Evolutionary conservation across 2,888 invertebrate genomes (phyloP).

Genomic region (Amiota communis): DNA sequence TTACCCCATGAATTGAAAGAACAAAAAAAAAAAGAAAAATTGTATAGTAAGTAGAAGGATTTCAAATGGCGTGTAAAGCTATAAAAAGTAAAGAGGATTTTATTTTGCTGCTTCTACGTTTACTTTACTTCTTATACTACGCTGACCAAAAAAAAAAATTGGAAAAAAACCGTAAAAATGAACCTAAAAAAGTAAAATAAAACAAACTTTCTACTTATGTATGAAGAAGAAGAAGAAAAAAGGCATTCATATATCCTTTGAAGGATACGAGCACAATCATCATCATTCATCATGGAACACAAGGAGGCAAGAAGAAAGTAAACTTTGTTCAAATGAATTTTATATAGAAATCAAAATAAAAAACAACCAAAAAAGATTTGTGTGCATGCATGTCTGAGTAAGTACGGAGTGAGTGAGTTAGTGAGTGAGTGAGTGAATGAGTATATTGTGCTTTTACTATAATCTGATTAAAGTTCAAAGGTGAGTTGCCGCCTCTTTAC

Average conservation of each 20-base stretch:
- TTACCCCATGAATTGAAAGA: not conserved
- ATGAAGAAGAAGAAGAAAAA: no score
- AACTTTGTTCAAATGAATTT: constrained; percentile 21
- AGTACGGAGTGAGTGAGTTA: not conserved
- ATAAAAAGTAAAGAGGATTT: constrained; percentile 23
- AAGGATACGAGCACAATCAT: no score
- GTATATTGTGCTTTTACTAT: constrained; percentile 33
- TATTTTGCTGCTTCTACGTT: constrained; percentile 9
- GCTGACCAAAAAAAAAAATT: not conserved
- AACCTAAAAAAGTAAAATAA: not conserved
- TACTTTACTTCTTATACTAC: not conserved
- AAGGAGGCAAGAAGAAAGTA: no score
- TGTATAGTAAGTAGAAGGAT: constrained; percentile 3
- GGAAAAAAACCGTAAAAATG: constrained; percentile 16
- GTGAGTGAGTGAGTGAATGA: constrained; percentile 6
- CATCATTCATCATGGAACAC: no score
- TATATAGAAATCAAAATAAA: constrained; percentile 12
- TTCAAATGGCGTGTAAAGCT: constrained; percentile 28
- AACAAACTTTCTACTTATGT: no score
- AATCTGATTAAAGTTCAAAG: constrained; percentile 58
- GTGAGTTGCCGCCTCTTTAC: constrained; percentile 35
- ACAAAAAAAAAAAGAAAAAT: constrained; percentile 6
- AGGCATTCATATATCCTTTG: no score
- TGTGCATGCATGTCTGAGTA: constrained; percentile 6
- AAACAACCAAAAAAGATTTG: not conserved